These are phyloP conservation scores for Schrankia costaestrigalis DNA, from an alignment of 2,888 invertebrate genomes.

Conservation along the genomic window DNA sequence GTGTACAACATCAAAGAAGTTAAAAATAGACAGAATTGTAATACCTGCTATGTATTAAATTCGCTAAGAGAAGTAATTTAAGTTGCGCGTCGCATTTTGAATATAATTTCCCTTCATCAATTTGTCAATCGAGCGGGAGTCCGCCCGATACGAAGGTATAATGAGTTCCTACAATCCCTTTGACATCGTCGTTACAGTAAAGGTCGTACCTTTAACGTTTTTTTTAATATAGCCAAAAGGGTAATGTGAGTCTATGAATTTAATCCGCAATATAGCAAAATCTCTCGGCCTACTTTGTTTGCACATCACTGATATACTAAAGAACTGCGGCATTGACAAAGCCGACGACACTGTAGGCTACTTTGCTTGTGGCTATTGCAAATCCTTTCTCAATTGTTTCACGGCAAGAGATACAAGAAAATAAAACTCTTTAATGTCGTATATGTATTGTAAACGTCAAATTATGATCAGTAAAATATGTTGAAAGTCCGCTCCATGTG, in stretches of 20 bases:
- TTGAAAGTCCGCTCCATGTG: too few species aligned
- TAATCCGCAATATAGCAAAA: slow-evolving; percentile 17
- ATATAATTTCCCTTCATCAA: slow-evolving; percentile 17
- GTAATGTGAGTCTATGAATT: slow-evolving; percentile 14
- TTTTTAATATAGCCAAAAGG: slow-evolving; percentile 24
- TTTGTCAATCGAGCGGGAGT: slow-evolving; percentile 21
- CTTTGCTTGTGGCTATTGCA: slow-evolving; percentile 13
- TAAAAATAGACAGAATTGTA: too few species aligned
- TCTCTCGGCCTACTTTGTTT: slow-evolving; percentile 8
- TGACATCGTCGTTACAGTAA: slow-evolving; percentile 20
- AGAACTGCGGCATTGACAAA: not conserved
- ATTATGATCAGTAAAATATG: too few species aligned
- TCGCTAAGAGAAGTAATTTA: too few species aligned
- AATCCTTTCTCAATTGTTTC: slow-evolving; percentile 13
- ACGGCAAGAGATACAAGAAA: too few species aligned
- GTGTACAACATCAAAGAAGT: too few species aligned
- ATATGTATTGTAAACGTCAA: too few species aligned
- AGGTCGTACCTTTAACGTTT: slow-evolving; percentile 17
- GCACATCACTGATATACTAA: slow-evolving; percentile 7
- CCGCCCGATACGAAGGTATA: slow-evolving; percentile 17
- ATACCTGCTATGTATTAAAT: too few species aligned
- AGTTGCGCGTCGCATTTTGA: slow-evolving; percentile 14
- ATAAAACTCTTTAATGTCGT: too few species aligned
- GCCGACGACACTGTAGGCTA: slow-evolving; percentile 4
- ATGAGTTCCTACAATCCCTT: slow-evolving; percentile 24